Evolutionary conservation across 2,113 vertebrate species (phyloP), one percentile per base, ranked within the genome.

Genomic region (Alosa alosa): DNA sequence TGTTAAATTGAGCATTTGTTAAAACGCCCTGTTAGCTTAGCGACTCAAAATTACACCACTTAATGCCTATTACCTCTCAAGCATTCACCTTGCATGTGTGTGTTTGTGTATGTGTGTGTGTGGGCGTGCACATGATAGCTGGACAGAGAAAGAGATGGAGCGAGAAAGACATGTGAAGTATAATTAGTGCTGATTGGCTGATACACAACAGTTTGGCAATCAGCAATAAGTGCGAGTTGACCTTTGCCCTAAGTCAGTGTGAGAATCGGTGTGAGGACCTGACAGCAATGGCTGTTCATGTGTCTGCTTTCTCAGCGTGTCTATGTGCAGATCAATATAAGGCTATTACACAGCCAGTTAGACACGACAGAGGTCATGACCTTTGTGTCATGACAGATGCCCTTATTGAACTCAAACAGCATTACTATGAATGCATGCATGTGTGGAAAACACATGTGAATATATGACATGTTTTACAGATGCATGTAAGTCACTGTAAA

Each of bases 1-100:
- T 55, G 52, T 55, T 55, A 55, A 49, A 55, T 55, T 11, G 17
- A 18, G 52, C 52, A 55, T 55, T 55, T 55, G 52, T 55, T 17
- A 55, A 11, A 55, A 55, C 52, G 52, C 52, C 52, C 52, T 55
- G 52, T 55, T 55, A 55, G 52, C 9, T 82, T 52, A 17, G 75
- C 3, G 31, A 84, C 8, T 52, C 31, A 55, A 83, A 86, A 84
- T 87, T 81, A 81, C 36, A 20, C 36, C 72, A 84, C 72, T 84
- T 81, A 81, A 39, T 84, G 17, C 60, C 25, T n/a, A 84, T 84
- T 87, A 81, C 22, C 68, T 81, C n/a, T 81, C 47, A 87, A 84
- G 72, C 82, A 31, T 84, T 81, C 4, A 20, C 50, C 17, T 55
- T 50, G 31, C 36, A 22, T 44, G 64, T n/a, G 17, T n/a, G 52